phyloP scores from a whole-genome alignment of 2,888 invertebrate species.

The Nephrotoma appendiculata region DNA sequence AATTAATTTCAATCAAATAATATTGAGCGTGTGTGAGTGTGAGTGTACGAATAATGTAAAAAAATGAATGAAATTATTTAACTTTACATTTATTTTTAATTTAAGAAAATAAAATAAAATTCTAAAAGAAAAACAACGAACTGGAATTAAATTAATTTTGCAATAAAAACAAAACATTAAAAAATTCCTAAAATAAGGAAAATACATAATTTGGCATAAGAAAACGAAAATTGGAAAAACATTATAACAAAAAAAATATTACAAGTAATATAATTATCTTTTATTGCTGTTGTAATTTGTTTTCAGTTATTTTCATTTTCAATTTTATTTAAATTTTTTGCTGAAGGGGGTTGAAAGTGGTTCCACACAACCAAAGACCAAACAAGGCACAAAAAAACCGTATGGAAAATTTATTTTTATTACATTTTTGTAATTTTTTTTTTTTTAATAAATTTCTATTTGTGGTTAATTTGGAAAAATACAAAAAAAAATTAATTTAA shows the following conservation, averaged over 20 bases:
- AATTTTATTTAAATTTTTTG: background rate
- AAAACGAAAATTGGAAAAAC: background rate
- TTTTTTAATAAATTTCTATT: background rate
- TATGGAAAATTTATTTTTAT: background rate
- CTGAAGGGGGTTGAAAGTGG: background rate
- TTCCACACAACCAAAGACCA: background rate
- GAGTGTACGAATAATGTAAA: background rate
- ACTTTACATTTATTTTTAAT: background rate
- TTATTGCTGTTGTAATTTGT: background rate
- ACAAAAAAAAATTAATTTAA: background rate
- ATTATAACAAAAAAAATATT: background rate
- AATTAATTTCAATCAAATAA: background rate
- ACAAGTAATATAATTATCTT: background rate
- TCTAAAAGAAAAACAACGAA: background rate
- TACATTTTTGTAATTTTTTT: background rate
- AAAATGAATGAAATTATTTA: background rate
- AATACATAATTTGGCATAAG: background rate
- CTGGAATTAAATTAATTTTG: background rate
- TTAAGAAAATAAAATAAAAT: background rate
- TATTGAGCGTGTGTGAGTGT: background rate
- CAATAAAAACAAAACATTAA: background rate
- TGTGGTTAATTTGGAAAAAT: background rate
- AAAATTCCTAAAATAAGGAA: background rate
- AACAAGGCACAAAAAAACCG: background rate
- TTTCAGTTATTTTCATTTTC: background rate